A percentile compares a stretch with the other conserved stretches of the same genome.
Evolutionary conservation across 2,797 vertebrate genomes (phyloP).

Genomic region (Aphelocoma californica): DNA sequence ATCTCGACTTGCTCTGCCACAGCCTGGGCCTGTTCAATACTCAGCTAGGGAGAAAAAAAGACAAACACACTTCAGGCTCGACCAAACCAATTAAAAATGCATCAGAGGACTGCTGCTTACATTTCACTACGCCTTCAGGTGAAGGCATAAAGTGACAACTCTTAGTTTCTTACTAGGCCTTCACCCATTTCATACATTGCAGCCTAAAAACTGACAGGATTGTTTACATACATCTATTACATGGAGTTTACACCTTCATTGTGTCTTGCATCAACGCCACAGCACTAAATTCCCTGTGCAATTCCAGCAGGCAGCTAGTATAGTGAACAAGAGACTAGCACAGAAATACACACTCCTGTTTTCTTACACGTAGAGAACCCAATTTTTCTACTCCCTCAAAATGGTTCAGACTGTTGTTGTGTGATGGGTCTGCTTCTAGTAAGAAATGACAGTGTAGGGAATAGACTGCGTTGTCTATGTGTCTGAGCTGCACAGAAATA

Average conservation of each 20-base stretch:
- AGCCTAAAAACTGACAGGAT: neutral
- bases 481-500: neutral
- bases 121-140: fast-evolving
- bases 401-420: neutral
- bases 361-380: fast-evolving
- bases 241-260: neutral
- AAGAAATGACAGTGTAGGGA: neutral
- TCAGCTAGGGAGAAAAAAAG: constrained; percentile 81
- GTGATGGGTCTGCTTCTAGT: neutral
- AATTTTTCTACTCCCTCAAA: neutral
- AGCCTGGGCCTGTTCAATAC: constrained; percentile 96
- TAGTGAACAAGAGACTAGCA: neutral
- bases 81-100: neutral
- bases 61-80: neutral
- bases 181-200: neutral
- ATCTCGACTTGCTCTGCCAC: constrained; percentile 98
- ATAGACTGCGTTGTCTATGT: neutral
- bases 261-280: neutral
- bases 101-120: neutral
- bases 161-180: neutral
- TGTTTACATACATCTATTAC: neutral
- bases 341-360: neutral
- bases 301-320: neutral
- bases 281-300: neutral
- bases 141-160: neutral